A percentile compares a stretch with the other conserved stretches of the same genome.
These are phyloP conservation scores for Chamaea fasciata DNA, from an alignment of 2,113 vertebrate genomes.

Conservation along the genomic window DNA sequence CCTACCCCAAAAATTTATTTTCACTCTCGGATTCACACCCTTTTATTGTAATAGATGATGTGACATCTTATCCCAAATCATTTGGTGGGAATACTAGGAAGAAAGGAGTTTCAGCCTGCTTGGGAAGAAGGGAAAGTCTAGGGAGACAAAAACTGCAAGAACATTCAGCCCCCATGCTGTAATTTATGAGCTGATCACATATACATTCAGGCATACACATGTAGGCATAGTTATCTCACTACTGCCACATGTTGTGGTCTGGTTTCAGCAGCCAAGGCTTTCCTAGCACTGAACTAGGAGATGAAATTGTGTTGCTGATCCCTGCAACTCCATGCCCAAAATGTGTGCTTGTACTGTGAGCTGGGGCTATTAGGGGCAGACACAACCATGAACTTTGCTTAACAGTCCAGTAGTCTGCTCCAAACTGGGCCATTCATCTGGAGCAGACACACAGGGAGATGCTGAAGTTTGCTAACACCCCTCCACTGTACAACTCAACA, in stretches of 20 bases:
- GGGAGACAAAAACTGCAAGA: neutral
- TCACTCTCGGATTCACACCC: neutral
- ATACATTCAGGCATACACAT: neutral
- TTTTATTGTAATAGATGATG: neutral
- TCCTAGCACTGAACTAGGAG: neutral
- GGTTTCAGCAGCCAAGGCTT: neutral
- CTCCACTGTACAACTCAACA: neutral
- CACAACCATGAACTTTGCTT: neutral
- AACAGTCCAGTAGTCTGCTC: neutral
- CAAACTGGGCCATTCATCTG: neutral
- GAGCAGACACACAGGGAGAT: neutral
- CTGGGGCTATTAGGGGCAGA: neutral
- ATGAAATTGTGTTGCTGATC: neutral
- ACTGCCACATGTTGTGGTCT: neutral
- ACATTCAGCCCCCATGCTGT: neutral
- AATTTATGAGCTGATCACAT: neutral
- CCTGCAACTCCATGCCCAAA: neutral
- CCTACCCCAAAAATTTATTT: neutral
- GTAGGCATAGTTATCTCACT: neutral
- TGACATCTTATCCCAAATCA: neutral
- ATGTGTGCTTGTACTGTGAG: neutral
- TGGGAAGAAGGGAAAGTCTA: neutral
- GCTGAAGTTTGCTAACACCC: rapidly evolving
- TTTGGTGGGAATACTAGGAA: neutral
- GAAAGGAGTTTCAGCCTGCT: neutral